Evolutionary conservation across 2,888 invertebrate species (phyloP).

Genomic region (Andrena trimmerana): DNA sequence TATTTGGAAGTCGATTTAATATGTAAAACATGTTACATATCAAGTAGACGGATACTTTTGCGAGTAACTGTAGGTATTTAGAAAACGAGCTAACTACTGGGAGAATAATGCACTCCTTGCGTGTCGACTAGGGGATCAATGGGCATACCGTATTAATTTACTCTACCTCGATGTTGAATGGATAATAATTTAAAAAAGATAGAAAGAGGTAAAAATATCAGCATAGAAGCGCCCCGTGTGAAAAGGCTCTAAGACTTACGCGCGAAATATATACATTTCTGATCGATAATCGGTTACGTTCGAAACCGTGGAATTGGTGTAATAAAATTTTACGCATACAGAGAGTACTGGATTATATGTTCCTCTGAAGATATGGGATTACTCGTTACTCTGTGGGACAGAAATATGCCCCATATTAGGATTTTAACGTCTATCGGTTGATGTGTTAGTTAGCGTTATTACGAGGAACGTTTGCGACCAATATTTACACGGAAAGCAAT

Average conservation of each 20-base stretch:
- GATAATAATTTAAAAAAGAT: too few species aligned
- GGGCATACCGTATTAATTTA: too few species aligned
- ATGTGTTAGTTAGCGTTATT: slow-evolving; percentile 26
- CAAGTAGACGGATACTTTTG: too few species aligned
- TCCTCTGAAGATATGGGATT: slow-evolving; percentile 2
- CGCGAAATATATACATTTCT: slow-evolving; percentile 51
- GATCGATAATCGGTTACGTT: slow-evolving; percentile 50
- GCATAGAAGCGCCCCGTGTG: too few species aligned
- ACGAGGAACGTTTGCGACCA: slow-evolving; percentile 18
- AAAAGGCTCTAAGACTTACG: slow-evolving; percentile 36
- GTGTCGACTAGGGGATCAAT: too few species aligned
- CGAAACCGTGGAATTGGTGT: slow-evolving; percentile 46
- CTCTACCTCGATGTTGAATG: too few species aligned
- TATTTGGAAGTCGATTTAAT: too few species aligned
- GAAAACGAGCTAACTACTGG: too few species aligned
- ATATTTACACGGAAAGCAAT: slow-evolving; percentile 56
- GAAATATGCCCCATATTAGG: slow-evolving; percentile 30
- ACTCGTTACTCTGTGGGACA: slow-evolving; percentile 30
- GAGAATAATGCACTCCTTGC: too few species aligned
- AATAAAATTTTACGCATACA: slow-evolving; percentile 64
- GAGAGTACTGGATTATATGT: slow-evolving; percentile 58
- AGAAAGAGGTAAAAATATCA: too few species aligned
- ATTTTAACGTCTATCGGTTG: slow-evolving; percentile 33
- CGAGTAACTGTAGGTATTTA: too few species aligned
- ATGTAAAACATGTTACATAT: too few species aligned